phyloP scores from a whole-genome alignment of 2,113 vertebrate genomes.

The Tringa solitaria region DNA sequence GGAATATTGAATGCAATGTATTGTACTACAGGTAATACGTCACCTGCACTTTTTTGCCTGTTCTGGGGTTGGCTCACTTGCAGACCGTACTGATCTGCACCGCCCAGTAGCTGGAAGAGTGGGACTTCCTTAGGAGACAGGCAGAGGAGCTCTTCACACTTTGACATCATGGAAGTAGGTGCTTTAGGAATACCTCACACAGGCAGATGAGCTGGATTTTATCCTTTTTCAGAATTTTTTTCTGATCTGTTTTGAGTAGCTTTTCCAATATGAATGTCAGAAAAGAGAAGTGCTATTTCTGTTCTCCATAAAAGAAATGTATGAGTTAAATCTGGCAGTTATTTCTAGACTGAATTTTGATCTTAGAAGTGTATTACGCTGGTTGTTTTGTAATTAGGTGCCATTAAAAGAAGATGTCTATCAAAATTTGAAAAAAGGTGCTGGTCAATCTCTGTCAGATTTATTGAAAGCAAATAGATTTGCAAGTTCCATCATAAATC shows the following conservation, averaged over 20 bases:
- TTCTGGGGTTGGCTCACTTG: neutral
- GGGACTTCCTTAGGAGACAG: neutral
- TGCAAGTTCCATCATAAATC: constrained; percentile 42
- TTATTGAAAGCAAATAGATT: constrained; percentile 59
- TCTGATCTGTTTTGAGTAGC: neutral
- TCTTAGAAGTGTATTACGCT: neutral
- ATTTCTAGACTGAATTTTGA: constrained; percentile 35
- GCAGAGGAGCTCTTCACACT: neutral
- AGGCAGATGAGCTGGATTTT: neutral
- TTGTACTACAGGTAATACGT: neutral
- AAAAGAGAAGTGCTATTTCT: constrained; percentile 28
- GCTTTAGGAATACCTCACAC: neutral
- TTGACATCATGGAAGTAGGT: neutral
- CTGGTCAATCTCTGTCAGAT: constrained; percentile 40
- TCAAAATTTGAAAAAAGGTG: constrained; percentile 43
- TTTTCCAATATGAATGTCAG: neutral
- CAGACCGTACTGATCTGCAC: neutral
- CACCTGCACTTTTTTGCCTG: neutral
- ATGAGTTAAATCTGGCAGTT: constrained; percentile 39
- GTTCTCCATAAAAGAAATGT: constrained; percentile 3
- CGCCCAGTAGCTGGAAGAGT: neutral
- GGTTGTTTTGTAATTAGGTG: constrained; percentile 51
- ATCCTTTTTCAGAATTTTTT: neutral
- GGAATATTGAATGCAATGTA: neutral
- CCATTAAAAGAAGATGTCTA: constrained; percentile 20